A percentile compares a stretch with the other conserved stretches of the same genome.
Conservation (phyloP, 1,140 invertebrate species). For the Periplaneta americana region DNA sequence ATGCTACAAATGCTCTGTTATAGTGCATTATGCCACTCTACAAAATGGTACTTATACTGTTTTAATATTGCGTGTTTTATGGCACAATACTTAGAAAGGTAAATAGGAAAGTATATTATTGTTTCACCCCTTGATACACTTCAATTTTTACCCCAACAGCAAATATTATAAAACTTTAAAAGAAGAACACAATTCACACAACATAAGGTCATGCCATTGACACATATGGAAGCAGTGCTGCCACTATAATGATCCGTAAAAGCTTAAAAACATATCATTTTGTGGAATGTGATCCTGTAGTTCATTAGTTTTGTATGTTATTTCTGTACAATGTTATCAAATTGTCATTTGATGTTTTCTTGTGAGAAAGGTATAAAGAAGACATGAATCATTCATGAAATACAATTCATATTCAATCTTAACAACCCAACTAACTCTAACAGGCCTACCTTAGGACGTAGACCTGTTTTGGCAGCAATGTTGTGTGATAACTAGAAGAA, state of each 20-base stretch:
- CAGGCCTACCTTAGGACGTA: background rate
- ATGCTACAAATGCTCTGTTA: background rate
- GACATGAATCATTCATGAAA: background rate
- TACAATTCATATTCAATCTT: background rate
- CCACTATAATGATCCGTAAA: background rate
- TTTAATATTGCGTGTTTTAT: background rate
- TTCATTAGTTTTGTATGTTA: slow-evolving; percentile 18
- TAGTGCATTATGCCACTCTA: background rate
- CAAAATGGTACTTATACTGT: background rate
- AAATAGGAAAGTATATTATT: background rate
- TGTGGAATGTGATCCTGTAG: slow-evolving; percentile 18
- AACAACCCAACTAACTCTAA: background rate
- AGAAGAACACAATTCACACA: slow-evolving; percentile 2
- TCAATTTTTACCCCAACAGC: background rate
- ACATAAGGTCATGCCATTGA: background rate
- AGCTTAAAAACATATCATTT: slow-evolving; percentile 19
- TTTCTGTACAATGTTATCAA: slow-evolving; percentile 14
- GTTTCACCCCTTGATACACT: background rate
- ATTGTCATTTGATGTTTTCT: slow-evolving; percentile 14
- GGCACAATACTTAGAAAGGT: background rate
- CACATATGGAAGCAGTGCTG: background rate
- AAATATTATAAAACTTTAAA: background rate
- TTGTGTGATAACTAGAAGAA: background rate
- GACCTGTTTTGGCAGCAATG: background rate
- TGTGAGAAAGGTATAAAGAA: slow-evolving; percentile 1